Percentiles rank a stretch among this genome's conserved stretches.
phyloP scores from a whole-genome alignment of 2,113 vertebrate genomes.

The Casuarius casuarius region DNA sequence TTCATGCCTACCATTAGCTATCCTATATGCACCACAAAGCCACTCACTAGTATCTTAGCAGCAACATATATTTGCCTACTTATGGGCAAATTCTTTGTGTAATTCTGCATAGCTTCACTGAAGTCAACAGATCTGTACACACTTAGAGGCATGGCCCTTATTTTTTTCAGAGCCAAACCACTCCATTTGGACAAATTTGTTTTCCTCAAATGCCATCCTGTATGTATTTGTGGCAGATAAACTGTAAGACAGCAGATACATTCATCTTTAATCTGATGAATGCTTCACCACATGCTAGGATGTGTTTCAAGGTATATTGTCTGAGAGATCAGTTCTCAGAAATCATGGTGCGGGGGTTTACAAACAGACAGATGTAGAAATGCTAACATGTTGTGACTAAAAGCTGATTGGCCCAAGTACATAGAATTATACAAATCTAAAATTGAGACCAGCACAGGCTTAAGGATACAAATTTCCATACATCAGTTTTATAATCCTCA shows the following conservation, averaged over 20 bases:
- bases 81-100: not conserved
- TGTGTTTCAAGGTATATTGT: constrained; percentile 38
- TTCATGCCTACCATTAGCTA: not conserved
- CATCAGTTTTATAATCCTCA: not conserved
- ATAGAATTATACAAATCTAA: not conserved
- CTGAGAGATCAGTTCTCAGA: constrained; percentile 46
- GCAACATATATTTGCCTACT: not conserved
- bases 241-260: not conserved
- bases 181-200: not conserved
- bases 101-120: not conserved
- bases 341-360: not conserved
- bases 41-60: not conserved
- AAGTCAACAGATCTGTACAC: not conserved
- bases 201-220: not conserved
- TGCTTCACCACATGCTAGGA: not conserved
- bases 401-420: not conserved
- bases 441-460: not conserved
- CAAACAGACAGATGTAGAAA: not conserved
- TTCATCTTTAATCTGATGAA: constrained; percentile 31
- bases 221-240: constrained; percentile 10
- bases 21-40: not conserved
- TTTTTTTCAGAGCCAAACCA: not conserved
- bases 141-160: not conserved
- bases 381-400: not conserved
- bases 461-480: not conserved